These are phyloP conservation scores for Ursus arctos DNA, from an alignment of 2,113 vertebrate genomes.

Conservation along the genomic window DNA sequence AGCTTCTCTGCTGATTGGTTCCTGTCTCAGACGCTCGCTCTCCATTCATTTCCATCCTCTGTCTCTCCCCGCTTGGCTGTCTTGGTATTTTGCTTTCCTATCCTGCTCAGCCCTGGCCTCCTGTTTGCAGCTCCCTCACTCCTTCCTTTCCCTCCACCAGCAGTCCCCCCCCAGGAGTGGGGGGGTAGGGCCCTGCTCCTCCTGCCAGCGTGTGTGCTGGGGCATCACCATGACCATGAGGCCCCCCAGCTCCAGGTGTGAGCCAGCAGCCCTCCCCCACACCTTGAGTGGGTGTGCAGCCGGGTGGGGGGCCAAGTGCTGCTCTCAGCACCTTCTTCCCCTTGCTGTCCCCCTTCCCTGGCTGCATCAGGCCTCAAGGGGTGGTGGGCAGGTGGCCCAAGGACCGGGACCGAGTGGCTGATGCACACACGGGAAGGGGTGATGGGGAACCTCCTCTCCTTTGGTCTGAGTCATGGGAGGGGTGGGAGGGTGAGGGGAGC, in stretches of 20 bases:
- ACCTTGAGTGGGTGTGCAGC: neutral
- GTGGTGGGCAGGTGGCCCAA: constrained; percentile 65
- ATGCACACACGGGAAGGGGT: constrained; percentile 40
- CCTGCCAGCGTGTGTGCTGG: neutral
- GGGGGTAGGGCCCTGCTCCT: neutral
- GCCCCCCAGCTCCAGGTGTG: neutral
- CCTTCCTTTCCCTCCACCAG: neutral
- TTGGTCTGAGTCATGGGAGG: constrained; percentile 19
- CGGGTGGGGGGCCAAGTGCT: constrained; percentile 52
- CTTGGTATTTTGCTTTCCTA: neutral
- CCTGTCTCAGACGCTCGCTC: neutral
- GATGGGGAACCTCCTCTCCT: neutral
- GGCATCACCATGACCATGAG: neutral
- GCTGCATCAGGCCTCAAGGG: neutral
- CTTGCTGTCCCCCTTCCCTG: neutral
- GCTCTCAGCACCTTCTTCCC: constrained; percentile 68
- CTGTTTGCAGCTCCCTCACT: neutral
- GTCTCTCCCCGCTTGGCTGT: neutral
- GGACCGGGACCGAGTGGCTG: constrained; percentile 58
- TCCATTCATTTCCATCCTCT: neutral
- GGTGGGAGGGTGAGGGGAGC: neutral
- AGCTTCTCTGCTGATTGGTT: neutral
- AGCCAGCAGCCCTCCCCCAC: neutral
- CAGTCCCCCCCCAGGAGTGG: neutral
- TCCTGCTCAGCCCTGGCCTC: neutral